phyloP scores from a whole-genome alignment of 2,113 vertebrate genomes.

The Acanthochromis polyacanthus region DNA sequence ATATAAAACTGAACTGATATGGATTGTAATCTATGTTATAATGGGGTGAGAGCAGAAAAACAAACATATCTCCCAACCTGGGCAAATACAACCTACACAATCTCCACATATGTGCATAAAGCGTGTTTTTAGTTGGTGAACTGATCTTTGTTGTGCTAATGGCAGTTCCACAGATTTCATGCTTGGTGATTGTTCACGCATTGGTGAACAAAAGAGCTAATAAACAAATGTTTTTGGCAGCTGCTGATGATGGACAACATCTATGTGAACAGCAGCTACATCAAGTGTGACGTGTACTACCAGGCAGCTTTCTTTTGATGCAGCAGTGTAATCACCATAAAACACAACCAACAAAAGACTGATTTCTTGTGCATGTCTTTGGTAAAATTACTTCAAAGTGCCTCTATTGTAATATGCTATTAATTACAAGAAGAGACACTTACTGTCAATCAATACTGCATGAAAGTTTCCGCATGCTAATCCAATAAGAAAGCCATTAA shows the following conservation, averaged over 20 bases:
- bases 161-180: background rate
- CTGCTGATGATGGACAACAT: background rate
- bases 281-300: background rate
- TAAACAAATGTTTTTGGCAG: background rate
- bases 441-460: constrained; percentile 45
- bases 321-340: constrained; percentile 31
- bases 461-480: constrained; percentile 32
- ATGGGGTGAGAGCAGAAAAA: too few relatives aligned
- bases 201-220: too few relatives aligned
- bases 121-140: too few relatives aligned
- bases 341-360: background rate
- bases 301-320: constrained; percentile 16
- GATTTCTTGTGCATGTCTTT: background rate
- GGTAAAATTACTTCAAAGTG: background rate
- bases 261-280: background rate
- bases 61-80: too few relatives aligned
- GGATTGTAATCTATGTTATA: too few relatives aligned
- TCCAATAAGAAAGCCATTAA: constrained; percentile 43
- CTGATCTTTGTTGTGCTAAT: background rate
- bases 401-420: constrained; percentile 2
- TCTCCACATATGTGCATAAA: too few relatives aligned
- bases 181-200: too few relatives aligned
- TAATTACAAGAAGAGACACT: constrained; percentile 30
- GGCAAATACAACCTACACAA: too few relatives aligned
- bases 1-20: too few relatives aligned